Evolutionary conservation across 2,113 vertebrate genomes (phyloP).

Genomic region (Oreochromis aureus): DNA sequence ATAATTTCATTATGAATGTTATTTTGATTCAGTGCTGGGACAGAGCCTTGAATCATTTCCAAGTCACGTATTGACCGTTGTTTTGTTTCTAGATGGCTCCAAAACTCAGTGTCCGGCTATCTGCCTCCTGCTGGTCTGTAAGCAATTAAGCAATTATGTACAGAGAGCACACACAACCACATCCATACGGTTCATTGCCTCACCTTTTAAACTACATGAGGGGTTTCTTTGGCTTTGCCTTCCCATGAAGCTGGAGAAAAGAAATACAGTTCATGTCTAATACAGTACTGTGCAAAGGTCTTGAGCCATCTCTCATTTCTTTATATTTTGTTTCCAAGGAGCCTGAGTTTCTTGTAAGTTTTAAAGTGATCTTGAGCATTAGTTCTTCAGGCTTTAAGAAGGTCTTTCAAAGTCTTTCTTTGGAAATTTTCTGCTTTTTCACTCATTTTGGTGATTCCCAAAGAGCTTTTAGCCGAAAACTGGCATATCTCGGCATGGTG

Average conservation of each 20-base stretch:
- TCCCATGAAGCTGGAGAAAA: neutral
- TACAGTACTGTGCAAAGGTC: neutral
- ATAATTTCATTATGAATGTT: neutral
- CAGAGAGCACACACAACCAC: neutral
- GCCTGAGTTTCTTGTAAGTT: rapidly evolving
- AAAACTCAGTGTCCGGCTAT: neutral
- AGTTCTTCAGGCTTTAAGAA: neutral
- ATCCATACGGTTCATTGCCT: neutral
- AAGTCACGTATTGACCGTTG: neutral
- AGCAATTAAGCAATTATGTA: neutral
- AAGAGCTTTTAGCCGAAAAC: neutral
- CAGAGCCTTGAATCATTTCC: neutral
- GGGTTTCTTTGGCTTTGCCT: neutral
- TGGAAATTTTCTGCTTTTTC: neutral
- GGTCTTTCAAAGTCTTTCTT: rapidly evolving
- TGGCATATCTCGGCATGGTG: rapidly evolving
- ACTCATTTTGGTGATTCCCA: neutral
- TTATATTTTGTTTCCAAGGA: neutral
- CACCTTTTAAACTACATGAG: neutral
- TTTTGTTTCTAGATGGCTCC: neutral
- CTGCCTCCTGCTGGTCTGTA: neutral
- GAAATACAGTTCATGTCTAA: neutral
- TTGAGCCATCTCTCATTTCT: neutral
- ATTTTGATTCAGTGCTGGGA: neutral
- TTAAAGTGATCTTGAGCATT: neutral